Evolutionary conservation across 1,140 invertebrate genomes (phyloP), one percentile per base, ranked within the genome.

Genomic region (Lasioglossum baleicum): DNA sequence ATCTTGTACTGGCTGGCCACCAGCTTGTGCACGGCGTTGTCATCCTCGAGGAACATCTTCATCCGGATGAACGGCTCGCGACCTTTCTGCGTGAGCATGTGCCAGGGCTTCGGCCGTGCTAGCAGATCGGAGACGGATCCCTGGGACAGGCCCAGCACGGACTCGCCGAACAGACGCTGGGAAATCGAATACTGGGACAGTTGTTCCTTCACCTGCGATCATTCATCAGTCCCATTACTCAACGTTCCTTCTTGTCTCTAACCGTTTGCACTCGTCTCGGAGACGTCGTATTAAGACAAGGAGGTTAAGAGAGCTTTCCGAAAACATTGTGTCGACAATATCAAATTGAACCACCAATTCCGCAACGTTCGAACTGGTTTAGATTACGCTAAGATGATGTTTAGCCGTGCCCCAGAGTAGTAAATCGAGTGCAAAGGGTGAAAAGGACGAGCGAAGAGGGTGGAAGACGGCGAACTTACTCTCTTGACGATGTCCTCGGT

Each of bases 131-230:
- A 99, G 0, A 99, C 98, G 0, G 97, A 98, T 20, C 98, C 98
- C 92, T 99, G 98, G 0, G 98, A 99, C 63, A 99, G 93, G 0
- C 99, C 99, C 63, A 99, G 94, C 17, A 99, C 98, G 3, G 97
- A 98, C 91, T 99, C 99, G 26, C 99, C 99, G 91, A 99, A 99
- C 65, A 99, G 94, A 79, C 99, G 95, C 93, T 99, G 99, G 80
- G 98, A 99, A 88, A 99, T 99, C 71, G 98, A 99, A 94, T 99
- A 99, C 92, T 99, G 98, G 87, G 97, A 99, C 61, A 99, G 94
- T 83, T 98, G 98, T 92, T 99, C 99, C 93, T 99, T 99, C 5
- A 99, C 96, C 94, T 96, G 87, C 8, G 88, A 58, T 85, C 44
- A 48, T 48, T 48, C 44, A 13, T 48, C 13, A 48, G 10, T 48